Evolutionary conservation across 2,888 invertebrate genomes (phyloP), one percentile per base, ranked within the genome.

Genomic region (Erebia palarica): DNA sequence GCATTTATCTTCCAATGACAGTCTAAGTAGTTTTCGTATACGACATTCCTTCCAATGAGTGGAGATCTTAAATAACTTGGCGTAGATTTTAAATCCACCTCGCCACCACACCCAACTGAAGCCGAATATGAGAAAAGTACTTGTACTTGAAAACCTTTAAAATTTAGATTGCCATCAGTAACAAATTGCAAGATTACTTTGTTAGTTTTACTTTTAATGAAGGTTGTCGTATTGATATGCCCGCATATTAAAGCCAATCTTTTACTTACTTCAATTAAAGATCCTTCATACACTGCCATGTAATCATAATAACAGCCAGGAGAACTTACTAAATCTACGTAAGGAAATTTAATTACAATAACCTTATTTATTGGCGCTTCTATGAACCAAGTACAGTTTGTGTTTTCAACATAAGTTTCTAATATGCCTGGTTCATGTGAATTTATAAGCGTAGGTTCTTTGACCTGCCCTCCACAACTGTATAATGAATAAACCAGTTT

Each of bases 361-460:
- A 94, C 92, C 84, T 96, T 95, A 73, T 94, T 94, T 21, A 81
- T 77, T 1, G 96, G 97, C 1, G 97, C 97, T 68, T 94, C 94
- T 66, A 98, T 95, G 70, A 94, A 85, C 98, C 98, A 98, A 0
- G 94, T 89, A 84, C 98, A 98, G 78, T 95, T 94, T 78, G 95
- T 84, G 75, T 93, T 87, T 42, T 89, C 87, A 49, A 92, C 91
- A 77, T 95, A 95, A 36, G 82, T 86, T 51, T 84, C 94, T 1
- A 95, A 92, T 13, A 85, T 84, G 58, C 18, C 42, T 18, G 18
- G 13, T 1, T 16, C 14, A 18, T 47, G 21, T 14, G 68, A 61
- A 27, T 36, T 61, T 42, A 68, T 68, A 13, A 97, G 93, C 7
- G 91, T 91, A 0, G 96, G 95, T 42, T 94, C 84, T 0, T 93